These are phyloP conservation scores for Neodon shergylaensis DNA, from an alignment of 2,113 vertebrate species.

Conservation along the genomic window DNA sequence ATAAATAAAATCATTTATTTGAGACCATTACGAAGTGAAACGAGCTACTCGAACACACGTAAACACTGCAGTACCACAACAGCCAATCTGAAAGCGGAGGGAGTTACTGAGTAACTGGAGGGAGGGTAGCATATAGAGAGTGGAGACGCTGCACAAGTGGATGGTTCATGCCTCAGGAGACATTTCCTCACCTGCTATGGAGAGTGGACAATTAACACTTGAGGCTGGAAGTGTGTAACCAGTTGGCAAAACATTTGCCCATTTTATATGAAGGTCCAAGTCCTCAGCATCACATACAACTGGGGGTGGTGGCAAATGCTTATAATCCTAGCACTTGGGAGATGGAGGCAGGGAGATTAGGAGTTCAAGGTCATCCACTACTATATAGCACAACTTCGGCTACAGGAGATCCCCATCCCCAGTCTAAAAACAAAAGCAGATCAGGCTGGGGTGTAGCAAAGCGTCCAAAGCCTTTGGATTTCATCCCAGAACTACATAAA, in stretches of 20 bases:
- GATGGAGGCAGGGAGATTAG: background rate
- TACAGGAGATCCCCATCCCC: background rate
- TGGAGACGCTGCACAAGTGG: background rate
- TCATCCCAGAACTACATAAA: background rate
- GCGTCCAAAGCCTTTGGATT: no score
- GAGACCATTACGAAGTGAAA: background rate
- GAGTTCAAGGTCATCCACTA: background rate
- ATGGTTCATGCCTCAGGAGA: no score
- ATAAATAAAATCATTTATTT: background rate
- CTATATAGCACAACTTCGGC: background rate
- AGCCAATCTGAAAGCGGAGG: background rate
- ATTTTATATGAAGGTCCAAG: background rate
- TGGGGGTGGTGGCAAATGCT: no score
- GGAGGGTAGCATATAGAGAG: no score
- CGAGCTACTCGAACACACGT: background rate
- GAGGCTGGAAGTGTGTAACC: background rate
- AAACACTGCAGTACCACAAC: background rate
- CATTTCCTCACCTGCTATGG: background rate
- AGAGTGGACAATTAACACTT: background rate
- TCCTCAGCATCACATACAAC: background rate
- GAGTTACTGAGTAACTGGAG: background rate
- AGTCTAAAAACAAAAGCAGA: background rate
- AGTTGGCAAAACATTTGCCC: background rate
- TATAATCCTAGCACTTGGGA: background rate
- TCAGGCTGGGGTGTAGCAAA: background rate